A percentile compares a stretch with the other conserved stretches of the same genome.
These are phyloP conservation scores for Psilanteris sp. DNA, from an alignment of 1,140 invertebrate species.

Conservation along the genomic window DNA sequence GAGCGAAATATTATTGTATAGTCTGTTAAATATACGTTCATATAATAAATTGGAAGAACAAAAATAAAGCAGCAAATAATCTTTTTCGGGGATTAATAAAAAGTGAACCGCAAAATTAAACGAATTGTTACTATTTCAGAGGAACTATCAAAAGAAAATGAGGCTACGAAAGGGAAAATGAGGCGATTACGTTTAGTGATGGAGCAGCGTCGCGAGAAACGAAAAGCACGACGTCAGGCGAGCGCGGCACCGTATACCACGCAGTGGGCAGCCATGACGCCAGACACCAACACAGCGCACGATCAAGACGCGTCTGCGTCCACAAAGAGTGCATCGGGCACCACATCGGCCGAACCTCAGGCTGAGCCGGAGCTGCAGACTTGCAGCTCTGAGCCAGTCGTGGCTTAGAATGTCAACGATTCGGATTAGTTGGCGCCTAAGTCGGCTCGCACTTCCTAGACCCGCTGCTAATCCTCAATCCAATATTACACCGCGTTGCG, in stretches of 20 bases:
- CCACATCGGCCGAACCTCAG: conserved; percentile 67
- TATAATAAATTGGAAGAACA: no score
- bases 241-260: conserved; percentile 86
- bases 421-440: not conserved
- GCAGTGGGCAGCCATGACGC: conserved; percentile 77
- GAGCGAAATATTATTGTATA: no score
- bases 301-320: conserved; percentile 68
- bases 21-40: no score
- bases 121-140: conserved; percentile 58
- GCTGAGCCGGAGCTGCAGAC: conserved; percentile 75
- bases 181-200: conserved; percentile 91
- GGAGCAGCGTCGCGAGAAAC: conserved; percentile 90
- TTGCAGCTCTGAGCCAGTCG: conserved; percentile 77
- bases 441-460: not conserved
- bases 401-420: conserved; percentile 69
- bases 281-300: conserved; percentile 69
- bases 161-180: conserved; percentile 91
- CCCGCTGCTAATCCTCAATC: conserved; percentile 32
- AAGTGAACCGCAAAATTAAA: no score
- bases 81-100: no score
- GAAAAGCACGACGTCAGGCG: conserved; percentile 87
- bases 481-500: conserved; percentile 23
- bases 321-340: conserved; percentile 49
- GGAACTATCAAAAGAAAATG: conserved; percentile 84
- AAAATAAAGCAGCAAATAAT: no score